Evolutionary conservation across 1,140 invertebrate genomes (phyloP).

Genomic region (Aphidius ervi): DNA sequence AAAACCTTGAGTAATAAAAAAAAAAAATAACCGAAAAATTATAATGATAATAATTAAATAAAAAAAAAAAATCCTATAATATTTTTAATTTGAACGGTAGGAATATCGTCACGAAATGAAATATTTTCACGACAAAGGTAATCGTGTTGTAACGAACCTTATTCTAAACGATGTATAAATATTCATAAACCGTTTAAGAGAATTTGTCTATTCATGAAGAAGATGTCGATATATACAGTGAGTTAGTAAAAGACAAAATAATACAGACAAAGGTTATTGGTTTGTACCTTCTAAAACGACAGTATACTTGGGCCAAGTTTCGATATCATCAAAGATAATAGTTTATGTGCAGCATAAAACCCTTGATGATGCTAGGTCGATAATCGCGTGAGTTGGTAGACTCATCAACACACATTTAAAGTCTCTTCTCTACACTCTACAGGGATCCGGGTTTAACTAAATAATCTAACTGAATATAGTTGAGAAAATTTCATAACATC

Average conservation of each 20-base stretch:
- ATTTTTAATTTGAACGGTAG: slow-evolving; percentile 7
- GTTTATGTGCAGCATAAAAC: not conserved
- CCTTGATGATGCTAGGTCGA: slow-evolving; percentile 5
- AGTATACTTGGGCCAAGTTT: too few relatives aligned
- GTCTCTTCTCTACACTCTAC: too few relatives aligned
- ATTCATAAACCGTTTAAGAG: slow-evolving; percentile 40
- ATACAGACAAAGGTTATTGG: not conserved
- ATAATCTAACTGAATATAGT: slow-evolving; percentile 25
- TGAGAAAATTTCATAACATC: not conserved
- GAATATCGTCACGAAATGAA: slow-evolving; percentile 12
- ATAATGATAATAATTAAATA: too few relatives aligned
- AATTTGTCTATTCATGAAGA: slow-evolving; percentile 7
- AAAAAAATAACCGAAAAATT: too few relatives aligned
- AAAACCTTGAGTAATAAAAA: too few relatives aligned
- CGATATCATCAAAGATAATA: not conserved
- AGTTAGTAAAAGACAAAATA: not conserved
- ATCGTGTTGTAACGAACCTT: slow-evolving; percentile 14
- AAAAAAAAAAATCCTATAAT: not conserved
- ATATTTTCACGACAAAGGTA: slow-evolving; percentile 12
- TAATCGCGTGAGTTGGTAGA: slow-evolving; percentile 16
- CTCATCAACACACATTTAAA: not conserved
- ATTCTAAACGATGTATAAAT: slow-evolving; percentile 31
- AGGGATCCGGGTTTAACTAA: slow-evolving; percentile 26
- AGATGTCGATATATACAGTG: slow-evolving; percentile 3
- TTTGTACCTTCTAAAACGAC: too few relatives aligned